Percentiles rank a stretch among this genome's conserved stretches.
These are phyloP conservation scores for Drosophila neonasuta DNA, from an alignment of 2,888 invertebrate genomes.

Conservation along the genomic window DNA sequence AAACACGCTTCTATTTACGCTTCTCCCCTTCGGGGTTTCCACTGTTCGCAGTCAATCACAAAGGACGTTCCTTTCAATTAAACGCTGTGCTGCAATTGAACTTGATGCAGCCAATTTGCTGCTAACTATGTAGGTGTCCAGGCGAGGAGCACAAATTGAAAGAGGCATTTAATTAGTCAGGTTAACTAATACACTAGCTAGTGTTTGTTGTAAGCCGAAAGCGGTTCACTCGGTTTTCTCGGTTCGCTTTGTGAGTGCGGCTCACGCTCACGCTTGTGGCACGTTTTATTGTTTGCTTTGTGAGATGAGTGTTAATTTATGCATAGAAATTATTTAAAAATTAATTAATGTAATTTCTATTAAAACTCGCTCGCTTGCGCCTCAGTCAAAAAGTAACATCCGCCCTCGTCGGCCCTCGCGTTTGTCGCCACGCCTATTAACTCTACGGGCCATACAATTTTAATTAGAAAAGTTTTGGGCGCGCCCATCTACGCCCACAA, in stretches of 20 bases:
- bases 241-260: background rate
- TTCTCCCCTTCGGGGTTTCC: background rate
- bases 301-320: conserved; percentile 61
- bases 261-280: background rate
- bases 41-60: conserved; percentile 3
- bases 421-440: conserved; percentile 33
- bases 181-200: conserved; percentile 11
- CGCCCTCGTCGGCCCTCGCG: background rate
- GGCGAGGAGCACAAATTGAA: conserved; percentile 32
- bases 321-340: conserved; percentile 65
- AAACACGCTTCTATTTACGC: background rate
- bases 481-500: conserved; percentile 20
- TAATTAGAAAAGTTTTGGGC: conserved; percentile 71
- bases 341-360: conserved; percentile 73
- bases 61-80: conserved; percentile 22
- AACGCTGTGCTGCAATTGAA: conserved; percentile 25
- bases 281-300: conserved; percentile 34
- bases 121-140: conserved; percentile 14
- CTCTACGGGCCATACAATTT: conserved; percentile 62
- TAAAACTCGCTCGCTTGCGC: conserved; percentile 33
- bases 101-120: conserved; percentile 25
- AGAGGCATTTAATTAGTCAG: conserved; percentile 38
- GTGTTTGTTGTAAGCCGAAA: background rate
- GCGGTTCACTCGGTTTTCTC: background rate
- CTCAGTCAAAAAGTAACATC: conserved; percentile 7